Evolutionary conservation across 2,888 invertebrate species (phyloP).

Genomic region (Sphaeridia pumilis): DNA sequence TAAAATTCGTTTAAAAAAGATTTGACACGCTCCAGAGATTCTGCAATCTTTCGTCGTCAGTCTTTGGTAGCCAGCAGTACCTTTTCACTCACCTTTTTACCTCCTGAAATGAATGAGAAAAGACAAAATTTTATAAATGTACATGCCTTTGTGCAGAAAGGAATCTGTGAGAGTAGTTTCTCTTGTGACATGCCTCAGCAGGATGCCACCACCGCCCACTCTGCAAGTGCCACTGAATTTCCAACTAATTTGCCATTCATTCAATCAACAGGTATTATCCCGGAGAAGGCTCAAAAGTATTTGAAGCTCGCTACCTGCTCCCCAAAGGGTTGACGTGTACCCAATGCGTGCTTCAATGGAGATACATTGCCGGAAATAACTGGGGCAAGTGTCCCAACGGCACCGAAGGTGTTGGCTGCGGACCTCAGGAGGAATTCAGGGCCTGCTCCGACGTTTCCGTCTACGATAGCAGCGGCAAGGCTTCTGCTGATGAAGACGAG

Average conservation of each 20-base stretch:
- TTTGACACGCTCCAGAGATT: no score
- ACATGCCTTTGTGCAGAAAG: no score
- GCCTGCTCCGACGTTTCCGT: slow-evolving; percentile 72
- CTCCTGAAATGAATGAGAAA: no score
- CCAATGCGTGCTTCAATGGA: slow-evolving; percentile 74
- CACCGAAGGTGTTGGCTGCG: slow-evolving; percentile 65
- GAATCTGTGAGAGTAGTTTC: no score
- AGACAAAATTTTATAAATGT: no score
- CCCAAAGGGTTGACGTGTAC: slow-evolving; percentile 57
- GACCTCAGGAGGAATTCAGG: slow-evolving; percentile 81
- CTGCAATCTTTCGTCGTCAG: no score
- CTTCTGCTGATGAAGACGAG: slow-evolving; percentile 36
- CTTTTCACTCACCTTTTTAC: no score
- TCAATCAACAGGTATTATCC: slow-evolving; percentile 36
- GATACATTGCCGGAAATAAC: slow-evolving; percentile 71
- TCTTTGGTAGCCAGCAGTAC: no score
- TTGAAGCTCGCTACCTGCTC: slow-evolving; percentile 59
- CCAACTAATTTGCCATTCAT: slow-evolving; percentile 1
- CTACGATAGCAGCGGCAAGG: slow-evolving; percentile 44
- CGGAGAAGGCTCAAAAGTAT: slow-evolving; percentile 62
- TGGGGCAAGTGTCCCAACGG: slow-evolving; percentile 42
- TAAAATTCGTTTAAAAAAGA: no score
- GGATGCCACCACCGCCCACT: no score
- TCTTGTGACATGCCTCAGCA: no score
- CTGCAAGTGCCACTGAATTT: no score